Conservation (phyloP, 2,113 vertebrate genomes). For the Odocoileus hemionus region DNA sequence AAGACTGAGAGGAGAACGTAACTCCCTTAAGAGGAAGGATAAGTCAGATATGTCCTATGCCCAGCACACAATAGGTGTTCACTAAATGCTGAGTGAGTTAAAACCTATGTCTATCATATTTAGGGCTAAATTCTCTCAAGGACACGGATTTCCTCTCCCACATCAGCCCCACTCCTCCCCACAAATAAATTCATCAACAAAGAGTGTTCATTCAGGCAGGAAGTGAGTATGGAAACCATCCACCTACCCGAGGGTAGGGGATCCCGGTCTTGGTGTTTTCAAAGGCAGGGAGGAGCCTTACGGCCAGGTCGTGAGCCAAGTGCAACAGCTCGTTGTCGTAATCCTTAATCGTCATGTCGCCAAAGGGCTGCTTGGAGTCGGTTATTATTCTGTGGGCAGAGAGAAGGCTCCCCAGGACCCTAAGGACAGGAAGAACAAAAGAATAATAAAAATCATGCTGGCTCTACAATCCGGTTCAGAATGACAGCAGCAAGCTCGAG, state of each 20-base stretch:
- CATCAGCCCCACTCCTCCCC: not conserved
- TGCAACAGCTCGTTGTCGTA: conserved; percentile 96
- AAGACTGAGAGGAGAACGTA: not conserved
- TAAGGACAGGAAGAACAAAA: conserved; percentile 61
- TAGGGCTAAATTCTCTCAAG: not conserved
- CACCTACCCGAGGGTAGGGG: conserved; percentile 92
- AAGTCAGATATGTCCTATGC: not conserved
- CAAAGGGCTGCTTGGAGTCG: conserved; percentile 94
- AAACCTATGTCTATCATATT: not conserved
- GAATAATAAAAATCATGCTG: not conserved
- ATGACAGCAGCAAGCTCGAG: not conserved
- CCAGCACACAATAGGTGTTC: not conserved
- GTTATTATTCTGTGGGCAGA: conserved; percentile 97
- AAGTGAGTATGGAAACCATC: not conserved
- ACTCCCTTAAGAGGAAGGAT: not conserved
- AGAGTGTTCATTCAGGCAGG: not conserved
- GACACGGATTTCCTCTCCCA: not conserved
- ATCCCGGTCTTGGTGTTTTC: conserved; percentile 99
- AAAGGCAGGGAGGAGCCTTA: conserved; percentile 95
- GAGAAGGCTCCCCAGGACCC: conserved; percentile 95
- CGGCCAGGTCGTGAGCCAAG: conserved; percentile 94
- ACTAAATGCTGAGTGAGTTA: not conserved
- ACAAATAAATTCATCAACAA: not conserved
- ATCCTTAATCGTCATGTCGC: conserved; percentile 88
- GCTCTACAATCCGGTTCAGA: not conserved